A percentile compares a stretch with the other conserved stretches of the same genome.
Evolutionary conservation across 1,140 invertebrate genomes (phyloP).

Genomic region (Drosophila lowei): DNA sequence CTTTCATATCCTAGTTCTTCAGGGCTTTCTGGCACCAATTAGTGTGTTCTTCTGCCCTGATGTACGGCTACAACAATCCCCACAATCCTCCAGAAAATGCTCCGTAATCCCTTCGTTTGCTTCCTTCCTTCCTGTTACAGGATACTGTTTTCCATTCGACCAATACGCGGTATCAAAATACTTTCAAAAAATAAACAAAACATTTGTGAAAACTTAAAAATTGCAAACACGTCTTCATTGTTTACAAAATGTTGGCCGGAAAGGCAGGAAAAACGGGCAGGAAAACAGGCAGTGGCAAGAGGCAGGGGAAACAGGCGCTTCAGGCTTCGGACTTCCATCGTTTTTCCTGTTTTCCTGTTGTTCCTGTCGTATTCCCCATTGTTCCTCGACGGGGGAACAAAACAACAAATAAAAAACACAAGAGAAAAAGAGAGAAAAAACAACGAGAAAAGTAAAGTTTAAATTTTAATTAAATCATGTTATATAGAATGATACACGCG

Average conservation of each 20-base stretch:
- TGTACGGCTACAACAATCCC: no score
- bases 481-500: constrained; percentile 76
- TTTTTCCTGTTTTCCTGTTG: constrained; percentile 24
- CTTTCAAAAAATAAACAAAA: constrained; percentile 46
- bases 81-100: not conserved
- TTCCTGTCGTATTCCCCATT: constrained; percentile 53
- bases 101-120: no score
- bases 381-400: constrained; percentile 37
- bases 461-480: constrained; percentile 82
- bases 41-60: no score
- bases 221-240: constrained; percentile 81
- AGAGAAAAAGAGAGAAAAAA: constrained; percentile 16
- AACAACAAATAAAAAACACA: constrained; percentile 20
- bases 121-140: no score
- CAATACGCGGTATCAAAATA: constrained; percentile 7
- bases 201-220: constrained; percentile 82
- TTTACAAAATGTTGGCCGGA: constrained; percentile 80
- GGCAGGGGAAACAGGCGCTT: constrained; percentile 40
- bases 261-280: no score
- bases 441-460: constrained; percentile 57
- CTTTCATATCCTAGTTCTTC: no score
- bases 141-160: no score
- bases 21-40: no score
- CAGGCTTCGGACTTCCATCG: constrained; percentile 40
- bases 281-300: no score